Percentiles rank a stretch among this genome's conserved stretches.
Evolutionary conservation across 2,888 invertebrate species (phyloP).

Genomic region (Ligdia adustata): DNA sequence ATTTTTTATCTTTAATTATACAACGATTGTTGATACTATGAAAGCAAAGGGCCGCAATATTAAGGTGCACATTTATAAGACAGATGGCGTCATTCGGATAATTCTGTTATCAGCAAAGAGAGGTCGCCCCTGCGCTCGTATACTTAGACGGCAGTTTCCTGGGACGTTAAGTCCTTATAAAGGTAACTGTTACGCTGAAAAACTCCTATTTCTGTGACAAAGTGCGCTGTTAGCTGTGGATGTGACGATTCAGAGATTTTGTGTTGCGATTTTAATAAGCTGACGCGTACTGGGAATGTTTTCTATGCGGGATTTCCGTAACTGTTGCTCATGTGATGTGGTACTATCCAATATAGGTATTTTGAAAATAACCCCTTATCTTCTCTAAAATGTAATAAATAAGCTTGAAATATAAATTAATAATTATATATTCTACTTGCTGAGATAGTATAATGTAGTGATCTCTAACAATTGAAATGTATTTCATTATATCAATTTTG

Average conservation of each 20-base stretch:
- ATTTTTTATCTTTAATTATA: no score
- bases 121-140: conserved; percentile 76
- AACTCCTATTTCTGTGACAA: conserved; percentile 76
- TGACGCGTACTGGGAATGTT: no score
- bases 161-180: conserved; percentile 78
- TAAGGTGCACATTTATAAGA: conserved; percentile 86
- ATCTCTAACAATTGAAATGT: no score
- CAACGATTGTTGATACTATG: conserved; percentile 41
- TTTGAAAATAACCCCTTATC: no score
- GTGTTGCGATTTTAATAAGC: conserved; percentile 47
- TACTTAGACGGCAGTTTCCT: conserved; percentile 78
- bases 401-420: no score
- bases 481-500: no score
- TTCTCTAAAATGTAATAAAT: no score
- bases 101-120: conserved; percentile 86
- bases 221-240: conserved; percentile 68
- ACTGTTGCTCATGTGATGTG: no score
- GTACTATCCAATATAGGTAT: no score
- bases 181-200: conserved; percentile 78
- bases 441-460: no score
- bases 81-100: conserved; percentile 86
- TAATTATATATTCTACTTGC: no score
- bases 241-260: conserved; percentile 68
- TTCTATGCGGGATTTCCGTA: no score
- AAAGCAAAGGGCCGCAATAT: conserved; percentile 61